Base-by-base conservation (phyloP, 1,140 invertebrate species). In the Lepidurus apus region DNA sequence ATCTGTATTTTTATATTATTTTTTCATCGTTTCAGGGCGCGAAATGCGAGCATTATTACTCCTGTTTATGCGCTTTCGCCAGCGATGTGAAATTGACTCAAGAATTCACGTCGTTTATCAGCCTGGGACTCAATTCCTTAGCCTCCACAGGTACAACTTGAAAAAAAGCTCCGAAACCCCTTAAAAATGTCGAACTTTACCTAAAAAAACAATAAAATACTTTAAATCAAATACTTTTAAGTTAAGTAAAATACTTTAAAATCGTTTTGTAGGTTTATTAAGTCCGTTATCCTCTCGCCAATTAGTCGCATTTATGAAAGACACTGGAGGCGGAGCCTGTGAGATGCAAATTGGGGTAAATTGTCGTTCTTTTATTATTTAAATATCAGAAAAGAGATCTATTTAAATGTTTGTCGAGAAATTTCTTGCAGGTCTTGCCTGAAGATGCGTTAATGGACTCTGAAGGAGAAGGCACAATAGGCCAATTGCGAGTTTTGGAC, bases 61-160 rank as follows among this genome's bases (percentile, higher is more conserved):
- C 91, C n/a, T 93, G 92, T 84, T 85, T 93, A 43, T 91, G 90
- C 85, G 92, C 92, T 74, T 92, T 94, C 87, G 89, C 90, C n/a
- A 92, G 91, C 84, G 89, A 93, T 85, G 84, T 87, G 17, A 89
- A 89, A 82, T 86, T 92, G 79, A 84, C 86, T 43, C 87, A 90
- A 81, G 92, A 94, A 83, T 94, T 93, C 87, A 85, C 87, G 53
- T 65, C 53, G 17, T 65, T 65, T 65, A 65, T 65, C 53, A 65
- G 53, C n/a, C 3, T 65, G 1, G 53, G 53, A 65, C 53, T 65
- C 21, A 65, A 65, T 65, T 65, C 53, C 6, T 65, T 65, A 17
- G 17, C 53, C 13, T 7, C 53, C 17, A 65, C 53, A 7, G 53
- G 53, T 65, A 65, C 17, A 9, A n/a, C 13, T n/a, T 11, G 0